These are phyloP conservation scores for Saimiri boliviensis DNA, from an alignment of 2,113 vertebrate genomes.

Conservation along the genomic window DNA sequence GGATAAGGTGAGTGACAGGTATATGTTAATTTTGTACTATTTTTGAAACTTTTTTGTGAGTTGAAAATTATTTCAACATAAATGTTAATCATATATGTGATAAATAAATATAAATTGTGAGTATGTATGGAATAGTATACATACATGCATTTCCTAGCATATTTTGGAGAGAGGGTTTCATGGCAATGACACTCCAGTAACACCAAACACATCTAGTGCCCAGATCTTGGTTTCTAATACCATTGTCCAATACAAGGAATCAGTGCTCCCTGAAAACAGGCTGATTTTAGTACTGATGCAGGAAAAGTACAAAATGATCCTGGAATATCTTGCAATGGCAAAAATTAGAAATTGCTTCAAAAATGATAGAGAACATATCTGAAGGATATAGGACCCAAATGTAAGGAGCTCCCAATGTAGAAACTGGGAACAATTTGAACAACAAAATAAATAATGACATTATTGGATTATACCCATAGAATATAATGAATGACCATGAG, in stretches of 20 bases:
- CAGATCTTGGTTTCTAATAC: neutral
- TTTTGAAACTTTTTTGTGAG: neutral
- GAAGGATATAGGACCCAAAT: neutral
- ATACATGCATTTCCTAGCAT: neutral
- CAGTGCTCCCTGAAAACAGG: neutral
- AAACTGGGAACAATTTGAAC: neutral
- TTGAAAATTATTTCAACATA: constrained; percentile 26
- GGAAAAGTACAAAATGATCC: neutral
- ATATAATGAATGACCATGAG: neutral
- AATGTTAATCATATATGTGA: neutral
- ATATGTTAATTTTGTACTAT: neutral
- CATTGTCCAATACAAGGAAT: neutral
- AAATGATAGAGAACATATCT: neutral
- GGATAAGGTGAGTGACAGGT: neutral
- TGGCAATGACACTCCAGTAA: neutral
- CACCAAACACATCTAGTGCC: neutral
- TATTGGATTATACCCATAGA: neutral
- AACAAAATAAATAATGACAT: neutral
- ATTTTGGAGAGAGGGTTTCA: neutral
- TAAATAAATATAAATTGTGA: neutral
- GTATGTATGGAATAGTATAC: neutral
- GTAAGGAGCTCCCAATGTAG: neutral
- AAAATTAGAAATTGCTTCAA: neutral
- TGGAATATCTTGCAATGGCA: neutral
- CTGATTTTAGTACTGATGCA: neutral